Percentiles rank a stretch among this genome's conserved stretches.
Evolutionary conservation across 1,140 invertebrate genomes (phyloP).

Genomic region (Vollenhovia emeryi): DNA sequence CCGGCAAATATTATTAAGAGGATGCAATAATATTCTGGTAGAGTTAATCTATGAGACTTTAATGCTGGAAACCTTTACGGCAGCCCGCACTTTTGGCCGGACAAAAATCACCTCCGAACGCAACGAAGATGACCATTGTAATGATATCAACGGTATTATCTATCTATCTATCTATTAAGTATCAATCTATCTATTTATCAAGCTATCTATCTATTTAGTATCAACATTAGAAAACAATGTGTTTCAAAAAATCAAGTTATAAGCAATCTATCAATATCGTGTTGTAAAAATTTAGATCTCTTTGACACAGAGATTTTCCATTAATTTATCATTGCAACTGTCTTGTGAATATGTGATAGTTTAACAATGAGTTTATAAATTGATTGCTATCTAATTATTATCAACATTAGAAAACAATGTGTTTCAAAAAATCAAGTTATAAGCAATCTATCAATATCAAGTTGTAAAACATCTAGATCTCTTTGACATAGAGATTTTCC

Average conservation of each 20-base stretch:
- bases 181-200: not conserved
- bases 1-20: not conserved
- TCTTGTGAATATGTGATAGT: not conserved
- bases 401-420: not conserved
- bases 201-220: not conserved
- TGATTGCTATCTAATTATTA: not conserved
- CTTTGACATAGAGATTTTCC: not conserved
- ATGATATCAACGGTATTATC: not conserved
- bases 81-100: not conserved
- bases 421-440: not conserved
- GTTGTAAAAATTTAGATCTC: not conserved
- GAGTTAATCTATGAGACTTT: not conserved
- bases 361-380: no score
- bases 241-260: not conserved
- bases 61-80: not conserved
- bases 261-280: not conserved
- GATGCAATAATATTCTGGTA: not conserved
- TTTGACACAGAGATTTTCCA: not conserved
- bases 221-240: not conserved
- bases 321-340: not conserved
- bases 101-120: no score
- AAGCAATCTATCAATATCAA: not conserved
- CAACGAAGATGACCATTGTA: not conserved
- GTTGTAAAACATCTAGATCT: not conserved
- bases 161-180: not conserved